A percentile compares a stretch with the other conserved stretches of the same genome.
phyloP scores from a whole-genome alignment of 30 jellyfish, hydroid and myxozoan genomes.

The Cassiopea xamachana region DNA sequence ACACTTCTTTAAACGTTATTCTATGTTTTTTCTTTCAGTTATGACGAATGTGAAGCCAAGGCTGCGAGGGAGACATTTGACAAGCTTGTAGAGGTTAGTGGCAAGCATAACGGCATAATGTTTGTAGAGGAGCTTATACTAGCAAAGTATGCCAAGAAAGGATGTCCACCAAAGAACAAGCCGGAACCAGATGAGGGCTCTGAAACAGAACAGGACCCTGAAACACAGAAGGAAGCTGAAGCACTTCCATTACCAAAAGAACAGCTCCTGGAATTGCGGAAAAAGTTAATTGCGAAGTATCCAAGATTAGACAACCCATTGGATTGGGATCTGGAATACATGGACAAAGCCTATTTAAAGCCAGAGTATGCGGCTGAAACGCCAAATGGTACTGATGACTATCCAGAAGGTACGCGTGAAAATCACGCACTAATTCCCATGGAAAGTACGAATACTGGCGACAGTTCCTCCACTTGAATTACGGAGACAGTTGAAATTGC shows the following conservation, averaged over 20 bases:
- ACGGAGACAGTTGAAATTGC: too few relatives aligned
- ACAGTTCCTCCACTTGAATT: too few relatives aligned
- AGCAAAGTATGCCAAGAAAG: background rate
- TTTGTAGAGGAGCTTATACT: background rate
- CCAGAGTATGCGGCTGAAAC: too few relatives aligned
- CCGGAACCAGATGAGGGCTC: too few relatives aligned
- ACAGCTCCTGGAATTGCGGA: background rate
- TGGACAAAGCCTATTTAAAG: too few relatives aligned
- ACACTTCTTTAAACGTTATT: too few relatives aligned
- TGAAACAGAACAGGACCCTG: too few relatives aligned
- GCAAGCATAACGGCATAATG: background rate
- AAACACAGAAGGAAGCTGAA: too few relatives aligned
- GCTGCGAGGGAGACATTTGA: conserved; percentile 1
- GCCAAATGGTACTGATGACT: too few relatives aligned
- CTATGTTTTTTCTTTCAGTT: background rate
- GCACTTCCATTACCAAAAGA: background rate
- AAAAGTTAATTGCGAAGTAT: background rate
- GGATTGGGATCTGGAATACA: background rate
- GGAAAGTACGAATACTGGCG: too few relatives aligned
- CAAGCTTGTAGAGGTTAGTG: background rate
- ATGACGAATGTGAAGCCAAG: background rate
- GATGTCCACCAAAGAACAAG: background rate
- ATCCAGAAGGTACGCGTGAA: too few relatives aligned
- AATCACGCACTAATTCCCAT: too few relatives aligned
- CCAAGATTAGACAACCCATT: background rate